Evolutionary conservation across 2,797 vertebrate species (phyloP).

Genomic region (Cygnus olor): DNA sequence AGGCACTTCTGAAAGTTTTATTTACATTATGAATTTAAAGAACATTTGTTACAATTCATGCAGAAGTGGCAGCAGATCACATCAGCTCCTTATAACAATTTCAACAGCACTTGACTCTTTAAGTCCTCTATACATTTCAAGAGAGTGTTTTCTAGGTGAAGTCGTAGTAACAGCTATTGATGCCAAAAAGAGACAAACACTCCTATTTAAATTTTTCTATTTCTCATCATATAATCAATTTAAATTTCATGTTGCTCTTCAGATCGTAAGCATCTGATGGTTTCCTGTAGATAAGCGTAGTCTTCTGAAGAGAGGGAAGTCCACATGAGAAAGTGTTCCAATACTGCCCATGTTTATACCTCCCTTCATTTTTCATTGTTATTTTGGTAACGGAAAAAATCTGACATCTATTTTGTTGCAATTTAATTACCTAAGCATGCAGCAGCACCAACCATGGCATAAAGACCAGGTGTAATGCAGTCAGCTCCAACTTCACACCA

Average conservation of each 20-base stretch:
- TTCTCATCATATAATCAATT: neutral
- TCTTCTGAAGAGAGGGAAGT: neutral
- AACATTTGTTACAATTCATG: neutral
- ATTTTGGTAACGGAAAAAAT: neutral
- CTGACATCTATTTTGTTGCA: neutral
- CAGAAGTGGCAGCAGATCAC: neutral
- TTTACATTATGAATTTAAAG: neutral
- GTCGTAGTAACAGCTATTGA: neutral
- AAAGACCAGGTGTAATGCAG: slow-evolving; percentile 97
- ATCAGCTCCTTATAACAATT: neutral
- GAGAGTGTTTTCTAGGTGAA: neutral
- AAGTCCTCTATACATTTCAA: neutral
- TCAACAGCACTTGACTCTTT: neutral
- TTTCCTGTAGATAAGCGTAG: neutral
- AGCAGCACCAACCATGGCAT: slow-evolving; percentile 98
- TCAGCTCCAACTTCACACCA: slow-evolving; percentile 99
- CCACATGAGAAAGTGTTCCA: neutral
- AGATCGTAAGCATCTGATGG: neutral
- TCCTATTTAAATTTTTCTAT: neutral
- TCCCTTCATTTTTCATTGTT: neutral
- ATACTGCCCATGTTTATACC: fast-evolving
- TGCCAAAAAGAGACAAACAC: neutral
- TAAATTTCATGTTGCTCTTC: neutral
- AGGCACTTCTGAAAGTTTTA: neutral
- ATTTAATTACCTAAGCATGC: slow-evolving; percentile 92